phyloP scores from a whole-genome alignment of 1,140 invertebrate genomes.

The Gonatopus flavifemur region DNA sequence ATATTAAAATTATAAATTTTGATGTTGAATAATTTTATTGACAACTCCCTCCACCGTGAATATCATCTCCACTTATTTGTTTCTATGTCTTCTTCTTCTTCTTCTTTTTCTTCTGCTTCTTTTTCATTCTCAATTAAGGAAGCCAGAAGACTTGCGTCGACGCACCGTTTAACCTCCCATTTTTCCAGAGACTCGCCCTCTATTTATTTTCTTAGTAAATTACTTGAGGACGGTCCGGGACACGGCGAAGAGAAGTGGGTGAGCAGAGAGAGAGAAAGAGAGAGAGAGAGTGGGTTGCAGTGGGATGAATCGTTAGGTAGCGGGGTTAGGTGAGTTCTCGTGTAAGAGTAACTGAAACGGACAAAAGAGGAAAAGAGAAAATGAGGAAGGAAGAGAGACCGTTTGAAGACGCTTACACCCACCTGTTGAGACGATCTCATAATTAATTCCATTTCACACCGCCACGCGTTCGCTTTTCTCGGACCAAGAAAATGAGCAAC shows the following conservation, averaged over 20 bases:
- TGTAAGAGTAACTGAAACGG: too few relatives aligned
- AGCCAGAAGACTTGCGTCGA: constrained; percentile 36
- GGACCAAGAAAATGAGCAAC: constrained; percentile 21
- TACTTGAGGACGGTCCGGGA: constrained; percentile 48
- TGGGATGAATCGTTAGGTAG: too few relatives aligned
- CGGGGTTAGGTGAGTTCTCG: too few relatives aligned
- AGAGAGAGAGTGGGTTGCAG: constrained; percentile 25
- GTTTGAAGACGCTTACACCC: constrained; percentile 55
- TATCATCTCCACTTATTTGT: constrained; percentile 19
- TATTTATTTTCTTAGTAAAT: constrained; percentile 57
- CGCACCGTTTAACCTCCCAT: constrained; percentile 44
- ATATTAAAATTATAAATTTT: too few relatives aligned
- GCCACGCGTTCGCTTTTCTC: constrained; percentile 38
- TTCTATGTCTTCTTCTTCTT: constrained; percentile 7
- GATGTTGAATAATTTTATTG: too few relatives aligned
- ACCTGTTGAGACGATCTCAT: constrained; percentile 57
- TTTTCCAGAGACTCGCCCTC: constrained; percentile 41
- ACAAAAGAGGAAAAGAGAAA: constrained; percentile 3
- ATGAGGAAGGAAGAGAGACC: constrained; percentile 20
- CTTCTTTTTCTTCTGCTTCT: constrained; percentile 9
- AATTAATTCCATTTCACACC: constrained; percentile 59
- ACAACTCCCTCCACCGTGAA: too few relatives aligned
- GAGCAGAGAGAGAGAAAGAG: constrained; percentile 5
- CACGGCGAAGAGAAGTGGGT: constrained; percentile 30
- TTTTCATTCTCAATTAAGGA: constrained; percentile 36